Evolutionary conservation across 1,140 invertebrate genomes (phyloP).

Genomic region (Ceratoteleas bidentatus): DNA sequence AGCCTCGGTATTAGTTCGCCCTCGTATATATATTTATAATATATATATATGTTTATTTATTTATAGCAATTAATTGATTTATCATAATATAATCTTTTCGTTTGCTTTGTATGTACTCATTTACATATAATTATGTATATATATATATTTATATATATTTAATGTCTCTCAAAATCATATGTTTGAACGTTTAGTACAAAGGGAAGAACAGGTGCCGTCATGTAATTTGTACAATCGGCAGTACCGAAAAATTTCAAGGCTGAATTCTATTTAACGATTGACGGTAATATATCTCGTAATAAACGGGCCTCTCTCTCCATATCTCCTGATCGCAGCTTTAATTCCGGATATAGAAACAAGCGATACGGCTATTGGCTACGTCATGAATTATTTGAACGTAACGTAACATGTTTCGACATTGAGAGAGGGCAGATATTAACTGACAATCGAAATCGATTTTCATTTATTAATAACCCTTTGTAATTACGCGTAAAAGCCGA

Average conservation of each 20-base stretch:
- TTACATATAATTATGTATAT: constrained; percentile 43
- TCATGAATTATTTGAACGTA: constrained; percentile 61
- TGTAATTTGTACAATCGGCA: constrained; percentile 51
- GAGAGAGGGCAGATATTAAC: constrained; percentile 57
- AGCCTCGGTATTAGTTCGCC: constrained; percentile 43
- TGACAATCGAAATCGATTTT: constrained; percentile 57
- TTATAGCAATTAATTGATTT: constrained; percentile 15
- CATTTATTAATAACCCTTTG: constrained; percentile 47
- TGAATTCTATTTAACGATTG: constrained; percentile 48
- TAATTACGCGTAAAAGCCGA: constrained; percentile 37
- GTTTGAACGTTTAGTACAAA: constrained; percentile 45
- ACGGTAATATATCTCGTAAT: constrained; percentile 51
- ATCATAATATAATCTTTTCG: constrained; percentile 43
- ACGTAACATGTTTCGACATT: constrained; percentile 52
- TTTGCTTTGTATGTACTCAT: constrained; percentile 49
- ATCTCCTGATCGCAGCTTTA: constrained; percentile 58
- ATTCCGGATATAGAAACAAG: constrained; percentile 55
- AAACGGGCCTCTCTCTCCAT: constrained; percentile 42
- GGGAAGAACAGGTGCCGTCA: constrained; percentile 38
- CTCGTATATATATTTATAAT: constrained; percentile 30
- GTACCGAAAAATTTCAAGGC: constrained; percentile 46
- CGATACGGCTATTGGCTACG: constrained; percentile 48
- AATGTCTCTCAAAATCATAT: constrained; percentile 40
- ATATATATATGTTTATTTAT: constrained; percentile 43
- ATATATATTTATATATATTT: constrained; percentile 6